Evolutionary conservation across 1,140 invertebrate species (phyloP).

Genomic region (Pomacea maculata): DNA sequence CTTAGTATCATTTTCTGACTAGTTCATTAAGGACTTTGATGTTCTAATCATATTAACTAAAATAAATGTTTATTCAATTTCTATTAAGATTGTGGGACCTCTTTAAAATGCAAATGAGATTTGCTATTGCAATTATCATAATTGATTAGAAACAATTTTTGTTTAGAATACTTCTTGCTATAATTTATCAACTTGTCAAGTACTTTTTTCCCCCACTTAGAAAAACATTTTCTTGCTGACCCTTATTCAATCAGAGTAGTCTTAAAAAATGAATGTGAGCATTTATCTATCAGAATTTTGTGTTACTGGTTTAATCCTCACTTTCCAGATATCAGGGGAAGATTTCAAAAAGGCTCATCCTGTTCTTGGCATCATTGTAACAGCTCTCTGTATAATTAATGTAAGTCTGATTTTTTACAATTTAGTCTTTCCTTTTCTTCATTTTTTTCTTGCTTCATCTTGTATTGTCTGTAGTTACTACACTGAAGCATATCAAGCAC

Average conservation of each 20-base stretch:
- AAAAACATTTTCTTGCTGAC: too few relatives aligned
- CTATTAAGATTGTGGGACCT: background rate
- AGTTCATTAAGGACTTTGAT: background rate
- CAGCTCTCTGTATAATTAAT: slow-evolving; percentile 53
- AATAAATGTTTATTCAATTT: background rate
- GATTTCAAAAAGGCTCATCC: slow-evolving; percentile 52
- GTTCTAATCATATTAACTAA: background rate
- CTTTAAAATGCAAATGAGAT: too few relatives aligned
- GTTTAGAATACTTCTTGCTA: too few relatives aligned
- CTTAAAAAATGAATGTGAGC: background rate
- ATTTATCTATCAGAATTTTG: background rate
- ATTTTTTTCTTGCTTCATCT: background rate
- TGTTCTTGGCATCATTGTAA: slow-evolving; percentile 58
- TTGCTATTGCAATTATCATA: too few relatives aligned
- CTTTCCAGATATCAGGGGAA: slow-evolving; percentile 41
- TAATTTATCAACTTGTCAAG: too few relatives aligned
- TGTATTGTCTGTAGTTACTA: background rate
- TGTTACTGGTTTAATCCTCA: slow-evolving; percentile 3
- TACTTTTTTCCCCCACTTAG: too few relatives aligned
- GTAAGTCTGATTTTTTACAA: slow-evolving; percentile 43
- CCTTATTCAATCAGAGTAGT: background rate
- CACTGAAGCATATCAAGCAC: too few relatives aligned
- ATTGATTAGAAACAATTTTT: too few relatives aligned
- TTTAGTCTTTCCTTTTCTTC: background rate
- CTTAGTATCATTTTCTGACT: background rate